Evolutionary conservation across 1,140 invertebrate species (phyloP).

Genomic region (Drosophila bipectinata): DNA sequence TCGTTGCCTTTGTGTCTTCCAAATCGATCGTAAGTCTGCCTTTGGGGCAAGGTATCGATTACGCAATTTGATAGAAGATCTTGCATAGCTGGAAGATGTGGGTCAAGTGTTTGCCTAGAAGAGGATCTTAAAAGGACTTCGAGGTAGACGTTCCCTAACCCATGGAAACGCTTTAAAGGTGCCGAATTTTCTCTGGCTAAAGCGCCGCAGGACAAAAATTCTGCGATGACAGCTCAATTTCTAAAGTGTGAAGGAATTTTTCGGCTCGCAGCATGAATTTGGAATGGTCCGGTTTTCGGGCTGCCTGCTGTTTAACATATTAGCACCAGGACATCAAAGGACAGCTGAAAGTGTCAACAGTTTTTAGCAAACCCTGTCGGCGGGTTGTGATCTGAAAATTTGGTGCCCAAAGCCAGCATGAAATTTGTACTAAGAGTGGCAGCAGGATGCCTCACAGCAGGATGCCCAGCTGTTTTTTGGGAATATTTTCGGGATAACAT

Average conservation of each 20-base stretch:
- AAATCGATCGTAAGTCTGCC: conserved; percentile 37
- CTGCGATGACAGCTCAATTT: conserved; percentile 46
- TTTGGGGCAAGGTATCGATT: conserved; percentile 59
- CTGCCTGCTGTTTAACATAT: conserved; percentile 73
- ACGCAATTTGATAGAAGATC: conserved; percentile 45
- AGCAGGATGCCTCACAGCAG: conserved; percentile 43
- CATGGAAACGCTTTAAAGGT: conserved; percentile 29
- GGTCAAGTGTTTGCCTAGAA: conserved; percentile 61
- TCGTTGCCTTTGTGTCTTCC: conserved; percentile 5
- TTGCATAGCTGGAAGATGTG: conserved; percentile 37
- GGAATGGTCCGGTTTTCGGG: conserved; percentile 32
- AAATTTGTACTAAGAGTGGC: conserved; percentile 55
- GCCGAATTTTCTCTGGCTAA: conserved; percentile 59
- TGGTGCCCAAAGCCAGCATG: conserved; percentile 37
- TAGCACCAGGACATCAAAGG: conserved; percentile 66
- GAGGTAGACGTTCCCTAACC: conserved; percentile 13
- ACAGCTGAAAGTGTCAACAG: conserved; percentile 78
- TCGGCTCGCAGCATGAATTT: conserved; percentile 51
- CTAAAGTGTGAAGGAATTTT: conserved; percentile 31
- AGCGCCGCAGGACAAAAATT: conserved; percentile 25
- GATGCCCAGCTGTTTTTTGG: conserved; percentile 24
- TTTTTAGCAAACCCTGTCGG: conserved; percentile 34
- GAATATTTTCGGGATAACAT: conserved; percentile 52
- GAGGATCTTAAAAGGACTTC: conserved; percentile 5
- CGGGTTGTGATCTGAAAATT: conserved; percentile 32